Percentiles rank a stretch among this genome's conserved stretches.
phyloP scores from a whole-genome alignment of 2,888 invertebrate species.

The Amaurobius ferox region DNA sequence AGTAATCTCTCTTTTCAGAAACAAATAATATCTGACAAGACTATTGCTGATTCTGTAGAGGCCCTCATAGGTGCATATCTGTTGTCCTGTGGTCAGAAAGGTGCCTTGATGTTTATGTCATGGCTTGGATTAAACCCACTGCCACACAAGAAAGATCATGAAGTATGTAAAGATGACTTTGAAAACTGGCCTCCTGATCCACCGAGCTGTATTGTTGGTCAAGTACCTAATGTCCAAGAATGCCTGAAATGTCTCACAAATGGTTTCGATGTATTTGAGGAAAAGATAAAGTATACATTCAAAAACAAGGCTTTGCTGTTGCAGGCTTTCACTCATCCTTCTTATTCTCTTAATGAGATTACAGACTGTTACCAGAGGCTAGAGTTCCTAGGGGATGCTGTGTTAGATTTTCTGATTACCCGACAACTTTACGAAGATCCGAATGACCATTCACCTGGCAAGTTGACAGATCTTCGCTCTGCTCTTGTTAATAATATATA shows the following conservation, averaged over 20 bases:
- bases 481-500: slow-evolving; percentile 97
- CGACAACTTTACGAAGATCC: slow-evolving; percentile 87
- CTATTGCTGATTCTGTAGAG: slow-evolving; percentile 89
- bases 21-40: slow-evolving; percentile 79
- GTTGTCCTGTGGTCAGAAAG: slow-evolving; percentile 80
- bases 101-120: slow-evolving; percentile 75
- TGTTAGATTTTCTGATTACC: slow-evolving; percentile 93
- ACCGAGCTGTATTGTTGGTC: slow-evolving; percentile 19
- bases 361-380: slow-evolving; percentile 82
- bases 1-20: slow-evolving; percentile 34
- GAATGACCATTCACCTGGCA: slow-evolving; percentile 85
- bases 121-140: slow-evolving; percentile 67
- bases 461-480: slow-evolving; percentile 94
- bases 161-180: slow-evolving; percentile 1
- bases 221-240: background rate
- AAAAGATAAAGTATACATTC: slow-evolving; percentile 86
- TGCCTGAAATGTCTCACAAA: slow-evolving; percentile 23
- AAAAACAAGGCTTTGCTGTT: slow-evolving; percentile 87
- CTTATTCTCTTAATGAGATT: slow-evolving; percentile 87
- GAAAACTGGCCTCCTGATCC: slow-evolving; percentile 44
- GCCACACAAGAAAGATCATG: background rate
- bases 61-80: slow-evolving; percentile 89
- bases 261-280: slow-evolving; percentile 80
- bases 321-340: slow-evolving; percentile 95
- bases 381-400: slow-evolving; percentile 95